Evolutionary conservation across 2,113 vertebrate genomes (phyloP).

Genomic region (Tor tambroides): DNA sequence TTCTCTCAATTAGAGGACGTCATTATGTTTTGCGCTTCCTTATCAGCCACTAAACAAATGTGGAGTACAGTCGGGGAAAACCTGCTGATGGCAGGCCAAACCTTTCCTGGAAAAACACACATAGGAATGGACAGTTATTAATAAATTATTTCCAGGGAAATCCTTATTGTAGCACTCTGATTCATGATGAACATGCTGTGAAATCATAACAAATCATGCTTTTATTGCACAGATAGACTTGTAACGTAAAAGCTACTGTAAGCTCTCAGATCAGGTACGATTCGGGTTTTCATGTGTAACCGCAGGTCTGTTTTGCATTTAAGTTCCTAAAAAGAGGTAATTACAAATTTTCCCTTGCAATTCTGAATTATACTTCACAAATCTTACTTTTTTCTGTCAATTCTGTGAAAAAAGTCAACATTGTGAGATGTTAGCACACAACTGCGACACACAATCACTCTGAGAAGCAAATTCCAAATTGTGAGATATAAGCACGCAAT

Average conservation of each 20-base stretch:
- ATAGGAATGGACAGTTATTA: constrained; percentile 8
- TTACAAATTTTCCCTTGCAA: no score
- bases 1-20: background rate
- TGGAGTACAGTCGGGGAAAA: background rate
- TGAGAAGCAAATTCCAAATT: no score
- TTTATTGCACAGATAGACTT: background rate
- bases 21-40: background rate
- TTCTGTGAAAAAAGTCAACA: no score
- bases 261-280: background rate
- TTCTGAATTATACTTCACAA: no score
- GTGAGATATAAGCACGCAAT: no score
- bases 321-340: no score
- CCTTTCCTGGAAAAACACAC: constrained; percentile 22
- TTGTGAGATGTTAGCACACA: no score
- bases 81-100: constrained; percentile 15
- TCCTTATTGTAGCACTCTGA: background rate
- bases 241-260: background rate
- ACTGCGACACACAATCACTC: no score
- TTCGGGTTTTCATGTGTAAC: background rate
- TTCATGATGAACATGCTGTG: background rate
- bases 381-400: no score
- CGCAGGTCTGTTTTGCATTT: background rate
- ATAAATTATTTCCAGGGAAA: background rate
- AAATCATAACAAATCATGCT: background rate
- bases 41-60: constrained; percentile 28